phyloP scores from a whole-genome alignment of 2,113 vertebrate genomes.

The Henicopernis longicauda region DNA sequence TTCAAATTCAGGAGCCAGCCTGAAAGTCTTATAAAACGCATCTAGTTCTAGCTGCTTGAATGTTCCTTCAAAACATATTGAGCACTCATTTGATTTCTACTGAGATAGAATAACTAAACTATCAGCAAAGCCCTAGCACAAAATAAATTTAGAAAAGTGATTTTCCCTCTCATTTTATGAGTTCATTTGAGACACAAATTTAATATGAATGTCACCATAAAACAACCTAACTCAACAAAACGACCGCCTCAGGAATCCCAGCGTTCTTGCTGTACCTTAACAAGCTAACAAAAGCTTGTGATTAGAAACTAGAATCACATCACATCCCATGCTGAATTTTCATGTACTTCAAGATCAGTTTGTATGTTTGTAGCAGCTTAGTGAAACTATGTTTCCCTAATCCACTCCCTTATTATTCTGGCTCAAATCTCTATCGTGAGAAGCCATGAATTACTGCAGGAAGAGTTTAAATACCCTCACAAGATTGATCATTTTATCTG shows the following conservation, averaged over 20 bases:
- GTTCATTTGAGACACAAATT: slow-evolving; percentile 26
- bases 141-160: slow-evolving; percentile 11
- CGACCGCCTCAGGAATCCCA: neutral
- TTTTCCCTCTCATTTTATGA: neutral
- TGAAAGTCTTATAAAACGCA: neutral
- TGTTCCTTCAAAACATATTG: neutral
- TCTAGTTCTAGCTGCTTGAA: neutral
- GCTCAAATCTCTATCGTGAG: neutral
- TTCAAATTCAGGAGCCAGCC: neutral
- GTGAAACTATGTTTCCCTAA: neutral
- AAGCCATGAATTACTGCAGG: neutral
- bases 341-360: neutral
- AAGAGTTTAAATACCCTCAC: neutral
- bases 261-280: neutral
- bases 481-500: neutral
- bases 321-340: neutral
- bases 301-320: neutral
- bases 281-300: neutral
- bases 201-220: slow-evolving; percentile 3
- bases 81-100: slow-evolving; percentile 34
- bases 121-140: neutral
- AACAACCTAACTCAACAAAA: neutral
- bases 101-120: neutral
- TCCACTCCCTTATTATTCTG: neutral
- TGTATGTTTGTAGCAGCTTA: neutral